A percentile compares a stretch with the other conserved stretches of the same genome.
phyloP scores from a whole-genome alignment of 1,140 invertebrate species.

The Chionoecetes opilio region DNA sequence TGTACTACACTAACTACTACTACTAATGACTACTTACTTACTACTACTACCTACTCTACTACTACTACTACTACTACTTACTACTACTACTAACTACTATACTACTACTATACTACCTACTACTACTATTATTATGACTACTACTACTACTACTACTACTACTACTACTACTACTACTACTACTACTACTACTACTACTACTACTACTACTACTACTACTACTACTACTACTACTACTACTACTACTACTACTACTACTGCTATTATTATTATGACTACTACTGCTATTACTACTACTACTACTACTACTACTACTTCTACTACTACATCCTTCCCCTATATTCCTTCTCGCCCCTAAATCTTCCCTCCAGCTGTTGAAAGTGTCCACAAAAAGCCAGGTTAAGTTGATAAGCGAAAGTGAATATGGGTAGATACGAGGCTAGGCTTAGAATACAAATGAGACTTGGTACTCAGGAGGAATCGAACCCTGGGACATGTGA shows the following conservation, averaged over 20 bases:
- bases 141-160: slow-evolving; percentile 29
- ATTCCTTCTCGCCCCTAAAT: too few relatives aligned
- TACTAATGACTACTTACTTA: not conserved
- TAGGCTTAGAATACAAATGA: too few relatives aligned
- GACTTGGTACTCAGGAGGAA: too few relatives aligned
- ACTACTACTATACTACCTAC: slow-evolving; percentile 28
- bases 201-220: slow-evolving; percentile 29
- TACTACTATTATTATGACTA: not conserved
- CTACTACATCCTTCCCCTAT: too few relatives aligned
- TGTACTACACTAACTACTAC: too few relatives aligned
- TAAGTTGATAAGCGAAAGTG: too few relatives aligned
- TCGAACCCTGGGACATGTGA: too few relatives aligned
- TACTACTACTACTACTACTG: slow-evolving; percentile 29
- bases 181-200: slow-evolving; percentile 4
- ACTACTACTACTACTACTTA: slow-evolving; percentile 30
- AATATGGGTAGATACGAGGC: too few relatives aligned
- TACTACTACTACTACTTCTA: not conserved
- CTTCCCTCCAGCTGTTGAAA: too few relatives aligned
- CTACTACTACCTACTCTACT: not conserved
- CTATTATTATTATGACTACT: too few relatives aligned
- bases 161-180: slow-evolving; percentile 6
- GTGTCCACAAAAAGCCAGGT: too few relatives aligned
- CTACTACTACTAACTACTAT: not conserved
- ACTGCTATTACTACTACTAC: not conserved
- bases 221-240: slow-evolving; percentile 29